Base-by-base conservation (phyloP, 2,888 invertebrate genomes). In the Acleris cristana region DNA sequence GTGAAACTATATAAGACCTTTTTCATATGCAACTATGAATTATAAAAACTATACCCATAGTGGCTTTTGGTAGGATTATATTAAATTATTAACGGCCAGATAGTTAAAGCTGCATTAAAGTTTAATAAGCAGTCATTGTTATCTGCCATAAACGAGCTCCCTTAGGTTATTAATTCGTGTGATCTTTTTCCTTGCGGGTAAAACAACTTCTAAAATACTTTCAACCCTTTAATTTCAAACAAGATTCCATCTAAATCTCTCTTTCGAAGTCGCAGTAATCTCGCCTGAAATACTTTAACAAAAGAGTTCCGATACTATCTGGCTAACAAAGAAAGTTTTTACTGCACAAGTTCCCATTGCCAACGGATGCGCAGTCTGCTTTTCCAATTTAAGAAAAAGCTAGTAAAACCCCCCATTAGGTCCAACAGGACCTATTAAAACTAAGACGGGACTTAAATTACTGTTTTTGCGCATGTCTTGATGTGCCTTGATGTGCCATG, bases 281-380 rank as follows among this genome's bases (percentile, higher is more conserved):
- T 77, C 81, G 76, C 69, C 73, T 73, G 71, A 77, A 81, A 82
- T 76, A 77, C 76, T 75, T 77, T 79, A 81, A 85, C 83, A 84
- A 87, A 89, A 85, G 86, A 89, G 88, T 89, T 86, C 80, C 79
- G 88, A 88, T 89, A 86, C 81, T 86, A 90, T 89, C 90, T 81
- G 83, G 79, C 89, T 81, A 91, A 90, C 90, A 89, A 91, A 89
- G 90, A 89, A 92, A 92, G 90, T 92, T 92, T 92, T 92, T 91
- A 92, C 87, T 85, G 78, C 78, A 74, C 74, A 89, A 92, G 83
- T 90, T 90, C 80, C 78, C 81, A 63, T 70, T 71, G 77, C 79
- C 77, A 70, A 75, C 74, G 78, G 77, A 84, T 85, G 86, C 86
- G 83, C 78, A 83, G 85, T 87, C 83, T 83, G 84, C 83, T 85